Evolutionary conservation across 2,888 invertebrate genomes (phyloP).

Genomic region (Alcis repandata): DNA sequence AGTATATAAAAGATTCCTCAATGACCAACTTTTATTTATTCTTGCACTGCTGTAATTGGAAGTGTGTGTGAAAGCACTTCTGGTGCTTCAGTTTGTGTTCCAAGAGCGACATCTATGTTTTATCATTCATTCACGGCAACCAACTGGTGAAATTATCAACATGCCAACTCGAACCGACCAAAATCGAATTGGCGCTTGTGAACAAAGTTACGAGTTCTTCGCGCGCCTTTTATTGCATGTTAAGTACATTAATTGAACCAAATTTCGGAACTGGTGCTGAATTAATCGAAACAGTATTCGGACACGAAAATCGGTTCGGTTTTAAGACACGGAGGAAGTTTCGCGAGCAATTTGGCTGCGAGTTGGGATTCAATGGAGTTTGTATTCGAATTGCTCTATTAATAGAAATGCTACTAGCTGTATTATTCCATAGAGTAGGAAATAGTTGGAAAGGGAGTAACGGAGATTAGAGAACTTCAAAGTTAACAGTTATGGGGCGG

Average conservation of each 20-base stretch:
- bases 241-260: constrained; percentile 74
- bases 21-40: too few species aligned
- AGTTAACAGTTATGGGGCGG: constrained; percentile 17
- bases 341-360: constrained; percentile 46
- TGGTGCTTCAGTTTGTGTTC: background rate
- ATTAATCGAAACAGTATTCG: constrained; percentile 68
- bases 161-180: constrained; percentile 38
- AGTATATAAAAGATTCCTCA: too few species aligned
- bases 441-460: constrained; percentile 13
- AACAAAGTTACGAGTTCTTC: constrained; percentile 74
- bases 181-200: constrained; percentile 76
- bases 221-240: constrained; percentile 79
- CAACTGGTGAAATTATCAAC: constrained; percentile 42
- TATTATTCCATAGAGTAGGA: background rate
- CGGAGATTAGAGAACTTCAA: constrained; percentile 29
- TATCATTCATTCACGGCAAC: background rate
- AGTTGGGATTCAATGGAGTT: constrained; percentile 49
- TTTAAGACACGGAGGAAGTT: constrained; percentile 55
- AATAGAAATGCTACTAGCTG: constrained; percentile 32
- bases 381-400: constrained; percentile 51
- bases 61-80: background rate
- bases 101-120: background rate
- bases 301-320: constrained; percentile 66
- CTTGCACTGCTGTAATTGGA: background rate
- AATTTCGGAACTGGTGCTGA: constrained; percentile 29